phyloP scores from a whole-genome alignment of 2,113 vertebrate species.

The Furnarius figulus region DNA sequence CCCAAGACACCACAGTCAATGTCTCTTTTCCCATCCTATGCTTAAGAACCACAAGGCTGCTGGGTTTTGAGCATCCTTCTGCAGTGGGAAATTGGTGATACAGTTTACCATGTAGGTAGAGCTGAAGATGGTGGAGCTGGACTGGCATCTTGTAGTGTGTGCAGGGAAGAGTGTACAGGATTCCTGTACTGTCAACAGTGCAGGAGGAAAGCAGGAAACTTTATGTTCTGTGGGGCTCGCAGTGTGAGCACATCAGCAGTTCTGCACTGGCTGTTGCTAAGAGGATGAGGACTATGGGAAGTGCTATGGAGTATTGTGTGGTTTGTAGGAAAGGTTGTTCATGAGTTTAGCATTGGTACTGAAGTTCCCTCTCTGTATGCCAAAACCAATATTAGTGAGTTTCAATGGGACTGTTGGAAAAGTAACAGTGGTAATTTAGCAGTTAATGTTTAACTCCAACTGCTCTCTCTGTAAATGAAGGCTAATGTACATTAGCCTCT shows the following conservation, averaged over 20 bases:
- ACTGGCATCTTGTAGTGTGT: background rate
- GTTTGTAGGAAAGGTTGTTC: background rate
- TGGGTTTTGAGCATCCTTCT: background rate
- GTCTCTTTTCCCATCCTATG: background rate
- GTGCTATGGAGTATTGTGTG: background rate
- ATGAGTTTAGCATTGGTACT: background rate
- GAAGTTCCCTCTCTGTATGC: background rate
- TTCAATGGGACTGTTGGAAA: background rate
- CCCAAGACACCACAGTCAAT: background rate
- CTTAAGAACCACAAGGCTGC: background rate
- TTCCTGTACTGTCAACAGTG: background rate
- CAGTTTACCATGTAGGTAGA: background rate
- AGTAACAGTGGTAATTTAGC: background rate
- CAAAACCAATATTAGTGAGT: background rate
- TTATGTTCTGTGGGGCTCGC: background rate
- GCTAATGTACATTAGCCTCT: background rate
- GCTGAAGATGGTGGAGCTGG: background rate
- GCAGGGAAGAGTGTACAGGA: background rate
- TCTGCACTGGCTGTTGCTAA: background rate
- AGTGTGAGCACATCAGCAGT: background rate
- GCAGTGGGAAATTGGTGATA: rapidly evolving
- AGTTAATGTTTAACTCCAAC: background rate
- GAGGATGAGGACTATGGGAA: background rate
- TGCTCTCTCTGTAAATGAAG: background rate
- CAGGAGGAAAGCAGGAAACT: background rate